Base-by-base conservation (phyloP, 2,797 vertebrate species). In the Pteronotus mesoamericanus region DNA sequence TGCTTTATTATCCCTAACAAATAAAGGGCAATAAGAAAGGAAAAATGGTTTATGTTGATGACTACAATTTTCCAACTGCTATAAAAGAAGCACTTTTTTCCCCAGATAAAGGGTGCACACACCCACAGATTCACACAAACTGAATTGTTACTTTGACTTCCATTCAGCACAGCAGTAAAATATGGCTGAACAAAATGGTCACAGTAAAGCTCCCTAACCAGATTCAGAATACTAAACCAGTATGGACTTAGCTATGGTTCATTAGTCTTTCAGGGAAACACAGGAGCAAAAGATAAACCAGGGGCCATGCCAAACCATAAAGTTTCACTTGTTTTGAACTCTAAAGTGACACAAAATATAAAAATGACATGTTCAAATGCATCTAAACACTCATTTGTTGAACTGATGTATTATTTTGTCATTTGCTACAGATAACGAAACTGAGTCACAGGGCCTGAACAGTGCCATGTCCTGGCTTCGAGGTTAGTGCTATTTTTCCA, bases 251-350 rank as follows among this genome's bases (percentile, higher is more conserved):
- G 42, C 37, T 91, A 61, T n/a, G 64, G 57, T 72, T 96, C 83
- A 94, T 95, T 91, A 91, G 87, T 94, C 42, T 94, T 96, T 96
- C 51, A 93, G 91, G 57, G 21, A 86, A 96, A 95, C 37, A 71
- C 6, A 88, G 71, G 51, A 84, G 29, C 39, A 83, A 61, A 86
- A 91, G 53, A 59, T 92, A 94, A 92, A 96, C 95, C 32, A 92
- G 69, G 66, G 83, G 29, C 16, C 37, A 89, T 55, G 34, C 24
- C 51, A 92, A 95, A 53, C 15, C 39, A 64, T 68, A 61, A 44
- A 77, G 4, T 82, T 91, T 82, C 75, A 86, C 26, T n/a, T n/a
- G 8, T 89, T 96, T 94, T 89, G 78, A 72, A 94, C 22, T 88
- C 86, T 72, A 78, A 97, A 92, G 92, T 91, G 79, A 85, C 9